These are phyloP conservation scores for Caenorhabditis macrosperma DNA, from an alignment of 2,888 invertebrate genomes.

Conservation along the genomic window DNA sequence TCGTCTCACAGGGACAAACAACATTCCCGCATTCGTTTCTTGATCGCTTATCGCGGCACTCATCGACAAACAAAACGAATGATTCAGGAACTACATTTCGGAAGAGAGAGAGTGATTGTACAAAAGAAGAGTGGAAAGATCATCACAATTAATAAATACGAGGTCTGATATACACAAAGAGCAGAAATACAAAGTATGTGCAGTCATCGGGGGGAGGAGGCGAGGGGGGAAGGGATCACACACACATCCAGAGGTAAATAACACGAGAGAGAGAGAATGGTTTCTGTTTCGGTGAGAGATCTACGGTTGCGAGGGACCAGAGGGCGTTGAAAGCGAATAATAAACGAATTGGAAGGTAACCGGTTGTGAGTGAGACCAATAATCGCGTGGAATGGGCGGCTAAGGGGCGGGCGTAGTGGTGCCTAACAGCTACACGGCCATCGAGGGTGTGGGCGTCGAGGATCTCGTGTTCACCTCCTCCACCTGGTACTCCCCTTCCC, in stretches of 20 bases:
- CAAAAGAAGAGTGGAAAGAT: not conserved
- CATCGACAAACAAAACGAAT: not conserved
- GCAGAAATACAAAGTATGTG: constrained; percentile 1
- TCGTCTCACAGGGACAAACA: too few relatives aligned
- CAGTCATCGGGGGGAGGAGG: too few relatives aligned
- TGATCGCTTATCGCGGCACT: not conserved
- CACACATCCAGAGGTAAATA: not conserved
- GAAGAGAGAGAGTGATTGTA: not conserved
- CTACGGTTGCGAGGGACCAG: too few relatives aligned
- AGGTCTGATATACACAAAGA: constrained; percentile 1
- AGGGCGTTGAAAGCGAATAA: too few relatives aligned
- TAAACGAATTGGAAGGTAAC: too few relatives aligned
- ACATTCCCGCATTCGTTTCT: not conserved
- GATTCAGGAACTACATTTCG: not conserved
- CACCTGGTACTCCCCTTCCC: not conserved
- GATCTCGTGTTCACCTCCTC: constrained; percentile 9
- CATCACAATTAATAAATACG: not conserved
- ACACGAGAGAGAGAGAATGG: too few relatives aligned
- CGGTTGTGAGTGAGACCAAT: too few relatives aligned
- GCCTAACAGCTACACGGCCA: too few relatives aligned
- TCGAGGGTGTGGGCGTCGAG: constrained; percentile 18
- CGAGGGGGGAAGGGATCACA: not conserved
- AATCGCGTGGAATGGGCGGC: too few relatives aligned
- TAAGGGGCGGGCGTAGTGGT: too few relatives aligned
- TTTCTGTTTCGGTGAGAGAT: too few relatives aligned